Percentiles rank a stretch among this genome's conserved stretches.
These are phyloP conservation scores for Thymelicus sylvestris DNA, from an alignment of 2,888 invertebrate genomes.

Conservation along the genomic window DNA sequence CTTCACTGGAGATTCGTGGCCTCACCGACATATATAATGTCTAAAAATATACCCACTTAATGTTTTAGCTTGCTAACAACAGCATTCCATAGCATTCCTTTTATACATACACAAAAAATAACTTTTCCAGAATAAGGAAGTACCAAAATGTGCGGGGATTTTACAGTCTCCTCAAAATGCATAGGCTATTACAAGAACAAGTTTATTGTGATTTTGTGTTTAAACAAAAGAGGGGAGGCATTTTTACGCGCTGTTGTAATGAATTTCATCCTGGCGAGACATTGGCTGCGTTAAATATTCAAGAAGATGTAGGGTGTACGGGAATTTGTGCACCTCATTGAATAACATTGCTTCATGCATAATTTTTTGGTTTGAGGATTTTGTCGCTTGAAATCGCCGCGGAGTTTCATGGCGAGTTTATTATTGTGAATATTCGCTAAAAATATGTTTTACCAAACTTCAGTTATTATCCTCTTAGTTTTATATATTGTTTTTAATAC, in stretches of 20 bases:
- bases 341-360: constrained; percentile 82
- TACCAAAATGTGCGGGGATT: constrained; percentile 51
- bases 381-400: constrained; percentile 44
- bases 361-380: constrained; percentile 62
- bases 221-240: constrained; percentile 74
- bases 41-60: too few relatives aligned
- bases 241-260: constrained; percentile 74
- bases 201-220: constrained; percentile 82
- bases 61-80: too few relatives aligned
- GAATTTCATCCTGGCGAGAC: constrained; percentile 70
- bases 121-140: constrained; percentile 57
- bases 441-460: too few relatives aligned
- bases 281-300: constrained; percentile 74
- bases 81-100: neutral
- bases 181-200: constrained; percentile 73
- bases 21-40: too few relatives aligned
- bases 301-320: constrained; percentile 64
- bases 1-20: too few relatives aligned
- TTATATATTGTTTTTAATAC: too few relatives aligned
- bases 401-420: constrained; percentile 37
- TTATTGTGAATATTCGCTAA: too few relatives aligned
- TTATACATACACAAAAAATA: neutral
- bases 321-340: constrained; percentile 75
- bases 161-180: constrained; percentile 67
- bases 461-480: too few relatives aligned